Percentiles rank a stretch among this genome's conserved stretches.
Evolutionary conservation across 1,140 invertebrate species (phyloP).

Genomic region (Tetragonula clypearis): DNA sequence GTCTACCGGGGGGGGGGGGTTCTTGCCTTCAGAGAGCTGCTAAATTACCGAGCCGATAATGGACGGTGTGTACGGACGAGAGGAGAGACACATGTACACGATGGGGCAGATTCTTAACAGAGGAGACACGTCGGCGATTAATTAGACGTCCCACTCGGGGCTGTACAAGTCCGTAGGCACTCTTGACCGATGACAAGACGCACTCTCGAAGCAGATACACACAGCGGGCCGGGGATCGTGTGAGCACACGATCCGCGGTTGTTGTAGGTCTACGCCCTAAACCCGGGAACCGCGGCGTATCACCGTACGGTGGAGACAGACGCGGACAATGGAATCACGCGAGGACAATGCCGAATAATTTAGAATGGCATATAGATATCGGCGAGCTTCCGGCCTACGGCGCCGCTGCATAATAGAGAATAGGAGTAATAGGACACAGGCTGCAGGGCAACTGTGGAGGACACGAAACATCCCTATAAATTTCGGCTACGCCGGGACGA

Average conservation of each 20-base stretch:
- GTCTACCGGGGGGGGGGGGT: too few relatives aligned
- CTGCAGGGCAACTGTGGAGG: slow-evolving; percentile 77
- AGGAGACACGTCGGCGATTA: not conserved
- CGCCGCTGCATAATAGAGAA: slow-evolving; percentile 78
- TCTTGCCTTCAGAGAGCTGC: too few relatives aligned
- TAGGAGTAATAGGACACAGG: slow-evolving; percentile 80
- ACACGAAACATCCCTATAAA: slow-evolving; percentile 81
- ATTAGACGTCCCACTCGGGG: not conserved
- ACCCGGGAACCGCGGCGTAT: slow-evolving; percentile 70
- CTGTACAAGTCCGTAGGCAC: slow-evolving; percentile 42
- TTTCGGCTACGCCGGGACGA: slow-evolving; percentile 69
- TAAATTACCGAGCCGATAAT: too few relatives aligned
- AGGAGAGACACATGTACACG: not conserved
- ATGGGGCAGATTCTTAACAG: not conserved
- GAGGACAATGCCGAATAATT: slow-evolving; percentile 80
- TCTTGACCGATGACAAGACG: slow-evolving; percentile 66
- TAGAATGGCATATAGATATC: slow-evolving; percentile 80
- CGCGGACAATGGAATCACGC: slow-evolving; percentile 78
- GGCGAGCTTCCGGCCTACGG: slow-evolving; percentile 75
- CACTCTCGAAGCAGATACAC: slow-evolving; percentile 65
- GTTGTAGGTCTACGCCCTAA: slow-evolving; percentile 75
- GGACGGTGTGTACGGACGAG: too few relatives aligned
- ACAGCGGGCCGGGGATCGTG: slow-evolving; percentile 24
- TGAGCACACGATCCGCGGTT: slow-evolving; percentile 62
- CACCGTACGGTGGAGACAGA: slow-evolving; percentile 79